phyloP scores from a whole-genome alignment of 2,797 vertebrate species.

The Lophius americanus region DNA sequence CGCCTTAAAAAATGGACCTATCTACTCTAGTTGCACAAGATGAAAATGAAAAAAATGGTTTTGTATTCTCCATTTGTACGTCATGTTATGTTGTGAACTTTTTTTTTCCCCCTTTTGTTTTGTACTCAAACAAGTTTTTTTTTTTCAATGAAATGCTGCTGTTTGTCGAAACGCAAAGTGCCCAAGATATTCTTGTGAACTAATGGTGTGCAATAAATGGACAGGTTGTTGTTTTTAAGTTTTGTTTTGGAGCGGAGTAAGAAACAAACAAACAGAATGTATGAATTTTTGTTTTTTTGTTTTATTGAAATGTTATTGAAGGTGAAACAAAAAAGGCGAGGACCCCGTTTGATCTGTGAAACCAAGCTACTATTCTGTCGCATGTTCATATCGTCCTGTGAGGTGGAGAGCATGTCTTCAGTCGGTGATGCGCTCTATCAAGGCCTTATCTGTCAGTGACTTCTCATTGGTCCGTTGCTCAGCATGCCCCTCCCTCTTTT shows the following conservation, averaged over 20 bases:
- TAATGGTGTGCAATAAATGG: slow-evolving; percentile 81
- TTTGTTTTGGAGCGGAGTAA: slow-evolving; percentile 58
- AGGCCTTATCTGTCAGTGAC: slow-evolving; percentile 59
- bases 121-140: slow-evolving; percentile 56
- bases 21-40: slow-evolving; percentile 77
- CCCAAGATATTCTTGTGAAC: slow-evolving; percentile 82
- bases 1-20: slow-evolving; percentile 79
- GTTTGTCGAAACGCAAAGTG: slow-evolving; percentile 80
- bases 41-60: slow-evolving; percentile 36
- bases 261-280: slow-evolving; percentile 65
- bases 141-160: slow-evolving; percentile 81
- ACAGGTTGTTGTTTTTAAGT: slow-evolving; percentile 70
- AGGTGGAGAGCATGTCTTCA: slow-evolving; percentile 71
- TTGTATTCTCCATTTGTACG: slow-evolving; percentile 70
- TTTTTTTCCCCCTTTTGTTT: slow-evolving; percentile 61
- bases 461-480: slow-evolving; percentile 49
- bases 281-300: slow-evolving; percentile 36
- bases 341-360: slow-evolving; percentile 70
- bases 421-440: slow-evolving; percentile 46
- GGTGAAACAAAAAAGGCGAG: slow-evolving; percentile 42
- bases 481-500: slow-evolving; percentile 69
- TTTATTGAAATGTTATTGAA: slow-evolving; percentile 68
- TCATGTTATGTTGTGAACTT: slow-evolving; percentile 43
- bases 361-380: slow-evolving; percentile 54
- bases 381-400: slow-evolving; percentile 73